Percentiles rank a stretch among this genome's conserved stretches.
These are phyloP conservation scores for Potamilus streckersoni DNA, from an alignment of 1,140 invertebrate species.

Conservation along the genomic window DNA sequence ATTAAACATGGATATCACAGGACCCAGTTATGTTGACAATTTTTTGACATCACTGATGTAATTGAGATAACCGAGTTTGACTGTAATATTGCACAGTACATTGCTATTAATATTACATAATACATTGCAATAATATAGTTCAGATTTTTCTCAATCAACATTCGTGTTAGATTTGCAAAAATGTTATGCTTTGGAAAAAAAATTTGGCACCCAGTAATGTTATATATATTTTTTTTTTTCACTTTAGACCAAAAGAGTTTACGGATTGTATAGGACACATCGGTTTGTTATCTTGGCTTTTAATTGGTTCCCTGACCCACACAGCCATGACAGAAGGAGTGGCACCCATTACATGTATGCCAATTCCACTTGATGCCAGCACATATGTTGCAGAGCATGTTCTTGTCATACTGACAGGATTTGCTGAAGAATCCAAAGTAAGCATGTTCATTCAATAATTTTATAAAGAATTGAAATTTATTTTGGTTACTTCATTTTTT, in stretches of 20 bases:
- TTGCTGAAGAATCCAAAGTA: constrained; percentile 93
- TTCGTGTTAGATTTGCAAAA: too few relatives aligned
- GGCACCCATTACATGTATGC: constrained; percentile 76
- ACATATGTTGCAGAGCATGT: constrained; percentile 97
- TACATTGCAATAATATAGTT: too few relatives aligned
- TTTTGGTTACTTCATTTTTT: too few relatives aligned
- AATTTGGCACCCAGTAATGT: neutral
- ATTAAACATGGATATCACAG: too few relatives aligned
- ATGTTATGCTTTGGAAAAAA: too few relatives aligned
- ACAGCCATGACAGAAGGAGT: constrained; percentile 74
- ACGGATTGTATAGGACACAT: constrained; percentile 95
- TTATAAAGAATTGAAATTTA: neutral
- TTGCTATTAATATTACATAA: too few relatives aligned
- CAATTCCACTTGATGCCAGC: constrained; percentile 94
- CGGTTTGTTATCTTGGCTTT: constrained; percentile 92
- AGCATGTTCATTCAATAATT: constrained; percentile 13
- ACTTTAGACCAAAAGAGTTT: constrained; percentile 87
- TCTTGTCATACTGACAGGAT: constrained; percentile 91
- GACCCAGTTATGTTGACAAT: too few relatives aligned
- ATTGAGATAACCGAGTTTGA: too few relatives aligned
- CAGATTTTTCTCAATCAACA: too few relatives aligned
- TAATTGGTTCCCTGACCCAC: constrained; percentile 93
- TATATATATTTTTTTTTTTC: constrained; percentile 22
- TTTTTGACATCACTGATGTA: too few relatives aligned
- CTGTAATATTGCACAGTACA: too few relatives aligned